Evolutionary conservation across 2,113 vertebrate species (phyloP), one percentile per base, ranked within the genome.

Genomic region (Haplotaxodon microlepis): DNA sequence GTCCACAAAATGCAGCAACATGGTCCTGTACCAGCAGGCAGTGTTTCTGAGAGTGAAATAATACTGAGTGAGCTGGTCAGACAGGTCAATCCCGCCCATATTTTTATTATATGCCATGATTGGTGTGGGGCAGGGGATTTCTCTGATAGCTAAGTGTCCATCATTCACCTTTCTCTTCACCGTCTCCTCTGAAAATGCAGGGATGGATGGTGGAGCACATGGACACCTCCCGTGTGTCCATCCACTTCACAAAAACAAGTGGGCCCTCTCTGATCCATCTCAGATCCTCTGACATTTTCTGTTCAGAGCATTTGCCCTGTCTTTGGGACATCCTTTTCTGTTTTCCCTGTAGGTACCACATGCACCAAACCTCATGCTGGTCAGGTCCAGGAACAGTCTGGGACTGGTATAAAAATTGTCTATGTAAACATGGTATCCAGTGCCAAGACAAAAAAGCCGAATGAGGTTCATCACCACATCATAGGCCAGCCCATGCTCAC

Each of bases 81-180:
- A 61, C 27, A 31, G 14, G 27, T 1, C 57, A 61, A 61, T 0
- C 5, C 27, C 0, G 0, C 0, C 56, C 5, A 59, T 9, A 31
- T 59, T 9, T 59, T 59, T 59, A 6, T 59, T 59, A 31, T 59
- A 31, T 59, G 1, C 1, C 14, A 59, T 0, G 0, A 59, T 4
- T 59, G 14, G 56, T 31, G 27, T 17, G 56, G 56, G 2, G 0
- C 27, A 9, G 13, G 0, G 24, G 24, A 59, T 2, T 59, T 59
- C 56, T 31, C 13, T 0, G 5, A 6, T 59, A 31, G 56, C 56
- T 5, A 16, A 31, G 56, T 59, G 56, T 31, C 56, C 8, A 31
- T 59, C 56, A 0, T 59, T 31, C 27, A 59, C 56, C 2, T 31
- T 59, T 59, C 5, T 59, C 0, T 59, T 59, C 56, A 59, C 8